Percentiles rank a stretch among this genome's conserved stretches.
These are phyloP conservation scores for Protonibea diacanthus DNA, from an alignment of 2,797 vertebrate genomes.

Conservation along the genomic window DNA sequence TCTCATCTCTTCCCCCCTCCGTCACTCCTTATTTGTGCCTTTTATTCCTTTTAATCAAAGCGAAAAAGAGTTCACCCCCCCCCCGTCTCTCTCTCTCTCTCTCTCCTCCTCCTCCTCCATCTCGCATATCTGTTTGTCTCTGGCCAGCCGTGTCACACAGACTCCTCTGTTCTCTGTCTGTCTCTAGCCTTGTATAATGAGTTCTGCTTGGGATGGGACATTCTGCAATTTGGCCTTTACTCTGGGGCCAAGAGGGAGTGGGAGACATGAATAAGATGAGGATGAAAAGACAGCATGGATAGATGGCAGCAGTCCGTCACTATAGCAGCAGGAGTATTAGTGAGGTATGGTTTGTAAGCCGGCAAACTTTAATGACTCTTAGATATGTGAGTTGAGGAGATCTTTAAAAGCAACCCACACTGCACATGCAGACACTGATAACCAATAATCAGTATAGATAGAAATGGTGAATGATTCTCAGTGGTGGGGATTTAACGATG, in stretches of 20 bases:
- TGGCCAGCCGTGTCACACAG: slow-evolving; percentile 68
- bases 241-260: slow-evolving; percentile 46
- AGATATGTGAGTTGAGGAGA: not conserved
- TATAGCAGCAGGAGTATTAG: slow-evolving; percentile 40
- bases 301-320: slow-evolving; percentile 49
- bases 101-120: slow-evolving; percentile 39
- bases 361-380: not conserved
- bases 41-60: slow-evolving; percentile 57
- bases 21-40: slow-evolving; percentile 42
- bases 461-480: not conserved
- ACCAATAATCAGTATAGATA: not conserved
- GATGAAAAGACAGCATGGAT: slow-evolving; percentile 47
- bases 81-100: not conserved
- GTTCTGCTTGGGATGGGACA: slow-evolving; percentile 65
- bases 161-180: slow-evolving; percentile 71
- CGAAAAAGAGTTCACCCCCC: slow-evolving; percentile 3
- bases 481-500: not conserved
- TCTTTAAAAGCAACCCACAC: not conserved
- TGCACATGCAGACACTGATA: not conserved
- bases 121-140: slow-evolving; percentile 59
- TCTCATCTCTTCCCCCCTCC: slow-evolving; percentile 28
- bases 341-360: not conserved
- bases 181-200: slow-evolving; percentile 71
- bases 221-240: slow-evolving; percentile 71
- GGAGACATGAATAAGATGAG: slow-evolving; percentile 46